Base-by-base conservation (phyloP, 64 coral and sea anemone species). In the Anthopleura sola region DNA sequence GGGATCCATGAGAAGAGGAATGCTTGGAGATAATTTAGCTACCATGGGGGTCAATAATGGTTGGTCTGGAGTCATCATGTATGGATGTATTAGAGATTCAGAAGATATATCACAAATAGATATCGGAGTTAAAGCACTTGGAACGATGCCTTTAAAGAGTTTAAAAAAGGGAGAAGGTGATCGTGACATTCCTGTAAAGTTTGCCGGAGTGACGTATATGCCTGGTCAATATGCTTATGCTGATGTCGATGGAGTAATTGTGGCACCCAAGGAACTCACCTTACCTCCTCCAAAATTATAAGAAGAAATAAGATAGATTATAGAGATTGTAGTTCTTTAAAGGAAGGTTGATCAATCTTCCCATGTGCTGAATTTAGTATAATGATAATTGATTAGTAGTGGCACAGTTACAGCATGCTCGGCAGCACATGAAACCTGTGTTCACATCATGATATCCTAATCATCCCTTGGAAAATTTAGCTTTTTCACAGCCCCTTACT, bases 11-110 rank as follows among this genome's bases (percentile, higher is more conserved):
- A 92, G 97, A 44, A 74, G 93, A 34, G 93, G 83, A 14, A 95
- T 99, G 93, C 81, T 99, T 71, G 97, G 97, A 23, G 97, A 99
- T 82, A 99, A 94, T 58, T 84, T 99, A 39, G 97, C 97, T 68
- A 78, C 84, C 14, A 60, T 94, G 79, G 97, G 84, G 32, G 53
- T 92, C 16, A 92, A 99, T 49, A 99, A 99, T 68, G 86, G 88
- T 50, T 99, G 97, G 97, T 88, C 92, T 60, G 97, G 97, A 19
- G 84, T 99, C 11, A 80, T 99, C 12, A 95, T 99, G 86, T 92
- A 94, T 83, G 92, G 97, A 33, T 95, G 97, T 78, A 94, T 99
- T 49, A 64, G 97, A 55, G 97, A 99, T 54, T 92, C 97, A 3
- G 93, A 87, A 57, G 90, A 94, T 26, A 85, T 99, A 83, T 69